These are phyloP conservation scores for Indicator maculatus DNA, from an alignment of 2,113 vertebrate genomes.

Conservation along the genomic window DNA sequence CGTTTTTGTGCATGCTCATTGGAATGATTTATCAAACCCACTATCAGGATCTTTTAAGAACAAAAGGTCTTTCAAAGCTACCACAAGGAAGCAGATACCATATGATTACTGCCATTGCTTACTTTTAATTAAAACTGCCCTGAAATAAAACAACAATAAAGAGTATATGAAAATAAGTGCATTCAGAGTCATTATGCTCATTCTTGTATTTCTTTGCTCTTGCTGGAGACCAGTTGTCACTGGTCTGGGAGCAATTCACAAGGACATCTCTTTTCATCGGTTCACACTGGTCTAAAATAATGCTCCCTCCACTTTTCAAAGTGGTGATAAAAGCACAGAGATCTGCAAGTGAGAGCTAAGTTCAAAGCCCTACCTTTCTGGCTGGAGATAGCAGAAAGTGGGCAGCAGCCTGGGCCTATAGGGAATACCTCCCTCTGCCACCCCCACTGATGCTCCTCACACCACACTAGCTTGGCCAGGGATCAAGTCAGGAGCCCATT, in stretches of 20 bases:
- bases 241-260: background rate
- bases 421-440: background rate
- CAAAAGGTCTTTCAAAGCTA: background rate
- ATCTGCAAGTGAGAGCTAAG: background rate
- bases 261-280: background rate
- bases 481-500: background rate
- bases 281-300: background rate
- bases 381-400: background rate
- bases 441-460: fast-evolving
- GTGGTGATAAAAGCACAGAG: background rate
- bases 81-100: background rate
- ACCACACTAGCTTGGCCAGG: background rate
- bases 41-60: background rate
- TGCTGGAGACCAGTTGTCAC: background rate
- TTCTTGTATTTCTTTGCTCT: background rate
- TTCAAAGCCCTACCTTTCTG: background rate
- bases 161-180: background rate
- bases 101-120: background rate
- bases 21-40: constrained; percentile 14
- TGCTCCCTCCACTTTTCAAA: background rate
- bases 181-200: background rate
- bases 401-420: fast-evolving
- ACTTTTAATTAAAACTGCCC: background rate
- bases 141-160: constrained; percentile 14
- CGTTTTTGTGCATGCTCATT: background rate